Conservation (phyloP, 2,113 vertebrate species). For the Oncorhynchus gorbuscha region DNA sequence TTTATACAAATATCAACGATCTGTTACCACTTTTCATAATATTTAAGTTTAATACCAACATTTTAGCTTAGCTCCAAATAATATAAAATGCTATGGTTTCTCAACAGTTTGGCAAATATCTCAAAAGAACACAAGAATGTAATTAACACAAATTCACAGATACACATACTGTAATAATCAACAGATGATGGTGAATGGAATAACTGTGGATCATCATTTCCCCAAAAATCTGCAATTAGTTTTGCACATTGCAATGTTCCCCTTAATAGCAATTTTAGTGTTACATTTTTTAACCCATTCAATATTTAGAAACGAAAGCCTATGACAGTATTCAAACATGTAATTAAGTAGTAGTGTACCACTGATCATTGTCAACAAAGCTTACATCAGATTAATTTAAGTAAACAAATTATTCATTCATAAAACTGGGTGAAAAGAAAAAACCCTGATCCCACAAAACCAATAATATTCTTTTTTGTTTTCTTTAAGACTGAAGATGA, state of each 20-base stretch:
- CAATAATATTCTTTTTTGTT: not conserved
- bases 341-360: constrained; percentile 24
- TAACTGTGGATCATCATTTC: not conserved
- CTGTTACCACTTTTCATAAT: constrained; percentile 68
- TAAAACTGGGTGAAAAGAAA: constrained; percentile 12
- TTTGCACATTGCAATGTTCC: not conserved
- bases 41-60: constrained; percentile 43
- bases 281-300: not conserved
- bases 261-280: not conserved
- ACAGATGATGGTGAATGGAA: not conserved
- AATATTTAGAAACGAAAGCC: constrained; percentile 38
- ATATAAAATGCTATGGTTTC: constrained; percentile 71
- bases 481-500: constrained; percentile 8
- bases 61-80: constrained; percentile 35
- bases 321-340: constrained; percentile 13
- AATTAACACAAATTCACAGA: constrained; percentile 21
- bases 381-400: constrained; percentile 16
- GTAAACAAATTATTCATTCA: constrained; percentile 21
- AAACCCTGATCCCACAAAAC: constrained; percentile 19
- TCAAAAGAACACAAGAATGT: constrained; percentile 47
- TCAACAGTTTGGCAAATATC: constrained; percentile 73
- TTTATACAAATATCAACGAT: constrained; percentile 87
- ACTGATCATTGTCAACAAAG: constrained; percentile 28
- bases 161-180: not conserved
- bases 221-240: not conserved